phyloP scores from a whole-genome alignment of 2,888 invertebrate genomes.

The Formica aserva region DNA sequence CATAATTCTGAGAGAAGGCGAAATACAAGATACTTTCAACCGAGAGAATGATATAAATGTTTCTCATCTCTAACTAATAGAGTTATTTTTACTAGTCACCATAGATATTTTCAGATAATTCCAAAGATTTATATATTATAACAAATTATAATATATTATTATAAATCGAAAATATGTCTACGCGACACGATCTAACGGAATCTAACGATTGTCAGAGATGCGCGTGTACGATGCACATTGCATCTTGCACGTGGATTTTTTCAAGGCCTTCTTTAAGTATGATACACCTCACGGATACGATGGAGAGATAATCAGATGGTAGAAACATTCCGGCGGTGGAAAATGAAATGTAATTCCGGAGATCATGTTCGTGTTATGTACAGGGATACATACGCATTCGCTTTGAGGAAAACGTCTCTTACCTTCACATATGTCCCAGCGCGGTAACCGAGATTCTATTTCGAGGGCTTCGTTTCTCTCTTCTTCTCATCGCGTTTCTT shows the following conservation, averaged over 20 bases:
- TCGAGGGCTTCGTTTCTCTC: constrained; percentile 25
- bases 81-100: not conserved
- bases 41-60: not conserved
- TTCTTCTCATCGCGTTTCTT: constrained; percentile 33
- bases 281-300: not conserved
- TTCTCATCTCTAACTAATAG: not conserved
- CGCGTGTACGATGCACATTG: not conserved
- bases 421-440: constrained; percentile 16
- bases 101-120: not conserved
- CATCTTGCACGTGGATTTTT: not conserved
- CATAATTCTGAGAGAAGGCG: not conserved
- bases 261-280: not conserved
- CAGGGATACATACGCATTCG: constrained; percentile 36
- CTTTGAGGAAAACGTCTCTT: constrained; percentile 20
- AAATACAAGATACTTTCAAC: constrained; percentile 23
- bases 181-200: not conserved
- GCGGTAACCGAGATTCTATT: constrained; percentile 52
- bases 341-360: constrained; percentile 53
- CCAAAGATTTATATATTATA: not conserved
- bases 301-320: constrained; percentile 38
- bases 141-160: not conserved
- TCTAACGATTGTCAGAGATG: not conserved
- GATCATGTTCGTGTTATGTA: constrained; percentile 47
- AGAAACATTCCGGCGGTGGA: constrained; percentile 25
- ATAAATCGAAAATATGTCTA: not conserved